phyloP scores from a whole-genome alignment of 2,797 vertebrate species.

The Fundulus diaphanus region DNA sequence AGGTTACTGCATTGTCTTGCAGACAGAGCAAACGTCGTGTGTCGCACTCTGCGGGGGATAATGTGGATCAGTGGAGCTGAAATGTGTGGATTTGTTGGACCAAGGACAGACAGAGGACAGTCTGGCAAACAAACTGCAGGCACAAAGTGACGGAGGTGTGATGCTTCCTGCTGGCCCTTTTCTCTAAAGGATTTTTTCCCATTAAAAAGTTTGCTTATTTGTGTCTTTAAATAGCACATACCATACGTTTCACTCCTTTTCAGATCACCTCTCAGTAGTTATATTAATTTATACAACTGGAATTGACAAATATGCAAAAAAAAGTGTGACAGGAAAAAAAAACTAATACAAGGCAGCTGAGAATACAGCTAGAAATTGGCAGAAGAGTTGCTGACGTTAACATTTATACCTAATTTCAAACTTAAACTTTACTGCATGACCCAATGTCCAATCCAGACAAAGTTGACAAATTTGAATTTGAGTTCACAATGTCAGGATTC shows the following conservation, averaged over 20 bases:
- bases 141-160: constrained; percentile 47
- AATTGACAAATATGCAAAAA: background rate
- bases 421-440: background rate
- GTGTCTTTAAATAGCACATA: background rate
- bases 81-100: constrained; percentile 32
- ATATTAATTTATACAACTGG: background rate
- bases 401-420: too few relatives aligned
- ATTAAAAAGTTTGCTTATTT: background rate
- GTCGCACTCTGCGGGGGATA: constrained; percentile 20
- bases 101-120: constrained; percentile 5
- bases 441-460: background rate
- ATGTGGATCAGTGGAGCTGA: constrained; percentile 39
- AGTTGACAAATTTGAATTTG: background rate
- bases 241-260: background rate
- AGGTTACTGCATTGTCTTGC: constrained; percentile 16
- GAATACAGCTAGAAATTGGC: background rate
- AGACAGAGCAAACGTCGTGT: constrained; percentile 18
- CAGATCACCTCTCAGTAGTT: background rate
- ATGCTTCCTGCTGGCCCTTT: constrained; percentile 43
- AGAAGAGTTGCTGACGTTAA: background rate
- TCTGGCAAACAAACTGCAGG: constrained; percentile 33
- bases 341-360: too few relatives aligned
- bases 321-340: too few relatives aligned
- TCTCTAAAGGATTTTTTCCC: background rate
- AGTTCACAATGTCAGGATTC: background rate